Evolutionary conservation across 2,888 invertebrate genomes (phyloP).

Genomic region (Nymphalis polychloros): DNA sequence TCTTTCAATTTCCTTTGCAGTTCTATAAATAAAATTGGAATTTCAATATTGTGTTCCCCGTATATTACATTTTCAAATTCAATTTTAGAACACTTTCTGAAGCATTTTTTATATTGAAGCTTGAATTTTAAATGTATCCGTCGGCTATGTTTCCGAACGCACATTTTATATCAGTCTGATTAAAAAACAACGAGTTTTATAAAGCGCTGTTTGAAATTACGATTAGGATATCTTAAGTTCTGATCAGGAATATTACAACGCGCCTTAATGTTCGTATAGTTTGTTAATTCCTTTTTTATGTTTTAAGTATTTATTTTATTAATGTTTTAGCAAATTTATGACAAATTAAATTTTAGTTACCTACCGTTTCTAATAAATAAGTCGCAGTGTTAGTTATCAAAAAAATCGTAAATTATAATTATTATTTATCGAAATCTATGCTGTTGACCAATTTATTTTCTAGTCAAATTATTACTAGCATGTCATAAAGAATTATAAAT

Average conservation of each 20-base stretch:
- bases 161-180: conserved; percentile 27
- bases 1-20: conserved; percentile 34
- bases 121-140: conserved; percentile 28
- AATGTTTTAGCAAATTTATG: no score
- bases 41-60: conserved; percentile 32
- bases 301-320: no score
- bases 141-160: conserved; percentile 34
- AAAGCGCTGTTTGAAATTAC: conserved; percentile 16
- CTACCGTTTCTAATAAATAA: no score
- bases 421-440: no score
- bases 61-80: conserved; percentile 35
- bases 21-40: conserved; percentile 34
- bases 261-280: neutral
- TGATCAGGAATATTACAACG: conserved; percentile 3
- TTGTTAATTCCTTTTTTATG: neutral
- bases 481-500: no score
- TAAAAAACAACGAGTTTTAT: conserved; percentile 20
- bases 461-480: no score
- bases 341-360: no score
- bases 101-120: conserved; percentile 20
- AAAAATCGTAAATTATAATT: no score
- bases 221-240: conserved; percentile 12
- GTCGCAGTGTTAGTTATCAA: no score
- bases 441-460: no score
- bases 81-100: conserved; percentile 25